phyloP scores from a whole-genome alignment of 2,888 invertebrate genomes.

The Glyphotaelius pellucidus region DNA sequence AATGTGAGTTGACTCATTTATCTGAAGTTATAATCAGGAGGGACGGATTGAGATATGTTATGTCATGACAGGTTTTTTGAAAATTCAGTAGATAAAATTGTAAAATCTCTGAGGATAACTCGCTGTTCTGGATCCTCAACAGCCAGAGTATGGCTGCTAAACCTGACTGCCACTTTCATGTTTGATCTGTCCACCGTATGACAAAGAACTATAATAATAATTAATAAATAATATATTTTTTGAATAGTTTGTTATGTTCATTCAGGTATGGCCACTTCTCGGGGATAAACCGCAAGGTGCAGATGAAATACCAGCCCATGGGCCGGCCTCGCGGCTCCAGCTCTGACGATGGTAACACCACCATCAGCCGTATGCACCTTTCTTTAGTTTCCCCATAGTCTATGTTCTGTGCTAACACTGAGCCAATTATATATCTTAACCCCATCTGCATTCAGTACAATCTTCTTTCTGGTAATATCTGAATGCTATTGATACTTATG shows the following conservation, averaged over 20 bases:
- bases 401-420: background rate
- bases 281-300: slow-evolving; percentile 99
- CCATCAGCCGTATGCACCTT: slow-evolving; percentile 66
- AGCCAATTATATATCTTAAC: background rate
- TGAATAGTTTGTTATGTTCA: slow-evolving; percentile 22
- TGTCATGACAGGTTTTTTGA: too few species aligned
- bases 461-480: background rate
- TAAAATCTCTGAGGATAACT: too few species aligned
- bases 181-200: background rate
- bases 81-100: too few species aligned
- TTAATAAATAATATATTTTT: background rate
- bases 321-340: slow-evolving; percentile 94
- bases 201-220: background rate
- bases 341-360: slow-evolving; percentile 92
- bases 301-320: slow-evolving; percentile 98
- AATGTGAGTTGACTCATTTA: slow-evolving; percentile 83
- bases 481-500: background rate
- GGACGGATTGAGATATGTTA: background rate
- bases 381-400: slow-evolving; percentile 59
- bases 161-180: background rate
- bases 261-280: slow-evolving; percentile 98
- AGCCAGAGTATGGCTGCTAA: background rate
- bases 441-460: background rate
- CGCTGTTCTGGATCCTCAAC: background rate
- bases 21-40: slow-evolving; percentile 7